phyloP scores from a whole-genome alignment of 2,113 vertebrate genomes.

The Pontoporia blainvillei region DNA sequence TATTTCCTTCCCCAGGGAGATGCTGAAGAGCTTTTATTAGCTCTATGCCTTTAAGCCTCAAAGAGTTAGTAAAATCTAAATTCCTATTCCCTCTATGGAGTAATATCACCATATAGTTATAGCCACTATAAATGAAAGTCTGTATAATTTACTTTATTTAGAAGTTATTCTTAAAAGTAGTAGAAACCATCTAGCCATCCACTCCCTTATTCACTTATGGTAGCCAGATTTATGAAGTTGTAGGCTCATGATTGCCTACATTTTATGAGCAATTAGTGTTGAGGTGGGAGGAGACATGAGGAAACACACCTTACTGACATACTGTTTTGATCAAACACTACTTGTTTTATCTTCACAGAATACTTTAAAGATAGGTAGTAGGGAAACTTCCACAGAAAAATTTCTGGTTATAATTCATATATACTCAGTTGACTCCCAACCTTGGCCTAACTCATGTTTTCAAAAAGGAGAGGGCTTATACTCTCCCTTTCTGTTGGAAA shows the following conservation, averaged over 20 bases:
- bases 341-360: background rate
- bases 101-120: background rate
- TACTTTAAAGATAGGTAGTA: background rate
- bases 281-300: background rate
- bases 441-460: background rate
- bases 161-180: constrained; percentile 8
- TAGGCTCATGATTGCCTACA: background rate
- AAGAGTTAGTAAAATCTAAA: constrained; percentile 41
- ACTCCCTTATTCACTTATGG: background rate
- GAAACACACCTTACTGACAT: background rate
- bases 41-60: background rate
- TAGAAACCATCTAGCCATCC: background rate
- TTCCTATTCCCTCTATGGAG: background rate
- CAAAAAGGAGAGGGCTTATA: background rate
- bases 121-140: constrained; percentile 9
- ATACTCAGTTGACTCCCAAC: background rate
- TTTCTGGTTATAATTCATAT: background rate
- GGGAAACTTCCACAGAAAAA: background rate
- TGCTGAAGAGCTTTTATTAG: constrained; percentile 14
- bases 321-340: background rate
- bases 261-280: background rate
- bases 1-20: background rate
- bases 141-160: background rate
- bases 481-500: background rate
- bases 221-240: background rate